Conservation (phyloP, 2,797 vertebrate genomes). For the Cynopterus sphinx region DNA sequence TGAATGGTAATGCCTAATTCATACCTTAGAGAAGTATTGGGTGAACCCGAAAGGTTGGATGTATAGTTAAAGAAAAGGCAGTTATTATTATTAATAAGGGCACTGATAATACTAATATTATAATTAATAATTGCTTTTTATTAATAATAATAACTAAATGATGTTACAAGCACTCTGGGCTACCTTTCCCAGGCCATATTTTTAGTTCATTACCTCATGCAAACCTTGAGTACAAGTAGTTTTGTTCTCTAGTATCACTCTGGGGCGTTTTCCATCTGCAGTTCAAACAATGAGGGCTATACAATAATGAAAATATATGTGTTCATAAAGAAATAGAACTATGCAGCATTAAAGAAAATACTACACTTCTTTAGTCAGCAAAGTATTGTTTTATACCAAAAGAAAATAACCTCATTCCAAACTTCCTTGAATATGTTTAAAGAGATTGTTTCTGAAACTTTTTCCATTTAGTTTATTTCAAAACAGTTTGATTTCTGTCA, state of each 20-base stretch:
- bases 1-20: neutral
- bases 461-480: constrained; percentile 39
- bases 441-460: constrained; percentile 66
- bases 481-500: constrained; percentile 42
- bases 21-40: neutral
- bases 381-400: constrained; percentile 11
- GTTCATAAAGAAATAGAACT: constrained; percentile 64
- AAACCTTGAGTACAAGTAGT: constrained; percentile 29
- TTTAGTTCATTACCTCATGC: constrained; percentile 23
- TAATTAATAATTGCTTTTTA: too few species aligned
- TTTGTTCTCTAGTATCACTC: constrained; percentile 51
- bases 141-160: neutral
- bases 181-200: neutral
- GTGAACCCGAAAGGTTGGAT: neutral
- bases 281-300: constrained; percentile 56
- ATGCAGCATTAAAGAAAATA: constrained; percentile 29
- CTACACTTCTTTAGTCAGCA: constrained; percentile 33
- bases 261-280: constrained; percentile 30
- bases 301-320: constrained; percentile 25
- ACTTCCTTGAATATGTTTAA: neutral
- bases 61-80: neutral
- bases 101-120: too few species aligned
- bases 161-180: neutral
- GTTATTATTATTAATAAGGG: too few species aligned
- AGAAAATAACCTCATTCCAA: neutral